A percentile compares a stretch with the other conserved stretches of the same genome.
Evolutionary conservation across 2,888 invertebrate genomes (phyloP).

Genomic region (Eueremaeus valkanovi): DNA sequence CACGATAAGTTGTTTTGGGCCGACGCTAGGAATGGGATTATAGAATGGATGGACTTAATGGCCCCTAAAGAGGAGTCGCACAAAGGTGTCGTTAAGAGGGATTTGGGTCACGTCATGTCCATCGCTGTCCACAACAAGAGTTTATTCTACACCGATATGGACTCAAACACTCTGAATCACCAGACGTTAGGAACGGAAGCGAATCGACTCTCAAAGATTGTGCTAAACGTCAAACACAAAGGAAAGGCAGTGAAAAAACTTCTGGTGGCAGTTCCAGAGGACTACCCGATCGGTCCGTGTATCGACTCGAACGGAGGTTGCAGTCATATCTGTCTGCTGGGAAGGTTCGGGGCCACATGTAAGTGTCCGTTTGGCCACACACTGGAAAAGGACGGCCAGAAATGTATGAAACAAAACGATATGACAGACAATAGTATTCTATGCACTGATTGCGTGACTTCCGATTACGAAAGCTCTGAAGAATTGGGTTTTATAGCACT

Average conservation of each 20-base stretch:
- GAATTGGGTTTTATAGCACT: slow-evolving; percentile 5
- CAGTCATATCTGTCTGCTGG: slow-evolving; percentile 63
- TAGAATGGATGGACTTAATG: slow-evolving; percentile 41
- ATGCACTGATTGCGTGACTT: neutral
- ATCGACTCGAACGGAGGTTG: slow-evolving; percentile 62
- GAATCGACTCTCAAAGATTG: neutral
- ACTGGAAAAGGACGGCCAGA: slow-evolving; percentile 10
- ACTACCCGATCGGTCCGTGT: slow-evolving; percentile 54
- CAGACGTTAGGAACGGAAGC: neutral
- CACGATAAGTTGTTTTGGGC: slow-evolving; percentile 46
- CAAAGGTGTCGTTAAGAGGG: neutral
- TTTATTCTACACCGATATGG: slow-evolving; percentile 46
- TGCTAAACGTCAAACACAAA: slow-evolving; percentile 31
- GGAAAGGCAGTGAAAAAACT: slow-evolving; percentile 38
- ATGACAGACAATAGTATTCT: slow-evolving; percentile 17
- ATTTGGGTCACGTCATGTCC: slow-evolving; percentile 43
- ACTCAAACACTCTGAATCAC: slow-evolving; percentile 22
- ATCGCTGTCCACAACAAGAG: slow-evolving; percentile 43
- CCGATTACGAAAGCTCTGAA: neutral
- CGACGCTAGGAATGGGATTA: slow-evolving; percentile 43
- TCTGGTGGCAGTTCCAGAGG: slow-evolving; percentile 46
- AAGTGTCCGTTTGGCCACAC: slow-evolving; percentile 27
- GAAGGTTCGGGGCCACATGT: slow-evolving; percentile 24
- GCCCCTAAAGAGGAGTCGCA: neutral
- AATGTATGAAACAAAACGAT: slow-evolving; percentile 37